Percentiles rank a stretch among this genome's conserved stretches.
phyloP scores from a whole-genome alignment of 2,797 vertebrate genomes.

The Potorous gilbertii region DNA sequence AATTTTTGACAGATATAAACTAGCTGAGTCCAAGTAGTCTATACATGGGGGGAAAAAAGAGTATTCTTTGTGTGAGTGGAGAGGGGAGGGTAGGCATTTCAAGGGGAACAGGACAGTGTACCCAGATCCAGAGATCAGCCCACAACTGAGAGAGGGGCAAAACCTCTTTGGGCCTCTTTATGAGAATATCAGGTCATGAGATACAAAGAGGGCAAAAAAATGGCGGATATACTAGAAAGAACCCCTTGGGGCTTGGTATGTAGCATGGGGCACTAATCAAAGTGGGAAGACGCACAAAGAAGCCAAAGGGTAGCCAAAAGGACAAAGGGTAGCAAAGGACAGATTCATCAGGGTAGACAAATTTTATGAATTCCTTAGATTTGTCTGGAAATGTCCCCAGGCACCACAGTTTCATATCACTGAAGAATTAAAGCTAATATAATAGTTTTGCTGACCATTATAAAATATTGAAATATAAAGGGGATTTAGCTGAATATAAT shows the following conservation, averaged over 20 bases:
- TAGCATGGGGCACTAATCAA: neutral
- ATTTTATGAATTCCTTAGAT: neutral
- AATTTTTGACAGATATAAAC: too few species aligned
- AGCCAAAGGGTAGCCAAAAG: neutral
- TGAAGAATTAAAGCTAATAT: conserved; percentile 25
- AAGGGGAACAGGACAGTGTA: too few species aligned
- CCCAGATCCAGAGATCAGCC: neutral
- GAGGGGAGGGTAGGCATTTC: neutral
- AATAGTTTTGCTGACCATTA: neutral
- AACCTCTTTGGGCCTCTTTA: neutral
- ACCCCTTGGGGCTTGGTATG: neutral
- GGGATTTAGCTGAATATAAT: conserved; percentile 16
- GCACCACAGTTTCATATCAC: neutral
- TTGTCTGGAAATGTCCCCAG: neutral
- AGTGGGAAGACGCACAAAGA: neutral
- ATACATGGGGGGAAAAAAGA: neutral
- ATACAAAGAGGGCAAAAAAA: neutral
- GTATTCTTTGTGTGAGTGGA: neutral
- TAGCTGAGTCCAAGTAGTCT: neutral
- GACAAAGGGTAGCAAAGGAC: too few species aligned
- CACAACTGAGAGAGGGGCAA: neutral
- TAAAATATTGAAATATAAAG: conserved; percentile 38
- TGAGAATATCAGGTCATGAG: neutral
- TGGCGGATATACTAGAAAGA: neutral
- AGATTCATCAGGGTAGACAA: neutral